Evolutionary conservation across 2,888 invertebrate genomes (phyloP).

Genomic region (Orthonevra nobilis): DNA sequence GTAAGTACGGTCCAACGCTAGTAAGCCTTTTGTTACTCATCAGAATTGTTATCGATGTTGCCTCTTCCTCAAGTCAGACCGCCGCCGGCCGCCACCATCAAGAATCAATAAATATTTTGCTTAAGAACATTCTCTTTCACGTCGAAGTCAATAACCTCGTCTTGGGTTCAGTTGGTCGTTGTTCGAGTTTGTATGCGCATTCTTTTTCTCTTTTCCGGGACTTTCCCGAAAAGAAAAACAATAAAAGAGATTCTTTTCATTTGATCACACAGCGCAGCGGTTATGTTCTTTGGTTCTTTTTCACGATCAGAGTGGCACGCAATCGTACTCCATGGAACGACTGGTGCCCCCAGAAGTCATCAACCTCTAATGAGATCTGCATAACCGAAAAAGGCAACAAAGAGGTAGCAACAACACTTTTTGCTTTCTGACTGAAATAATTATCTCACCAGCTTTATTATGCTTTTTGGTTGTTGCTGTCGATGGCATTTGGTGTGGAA

Average conservation of each 20-base stretch:
- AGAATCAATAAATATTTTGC: background rate
- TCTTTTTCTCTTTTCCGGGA: conserved; percentile 54
- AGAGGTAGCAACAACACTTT: conserved; percentile 24
- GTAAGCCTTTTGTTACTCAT: background rate
- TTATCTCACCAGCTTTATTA: conserved; percentile 51
- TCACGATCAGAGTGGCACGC: conserved; percentile 44
- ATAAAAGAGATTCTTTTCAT: conserved; percentile 28
- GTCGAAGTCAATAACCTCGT: conserved; percentile 50
- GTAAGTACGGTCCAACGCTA: background rate
- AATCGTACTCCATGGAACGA: conserved; percentile 25
- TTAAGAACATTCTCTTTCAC: conserved; percentile 56
- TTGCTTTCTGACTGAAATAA: conserved; percentile 49
- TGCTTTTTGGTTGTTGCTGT: conserved; percentile 20
- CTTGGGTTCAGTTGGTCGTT: conserved; percentile 28
- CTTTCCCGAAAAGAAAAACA: conserved; percentile 59
- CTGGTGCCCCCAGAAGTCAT: conserved; percentile 48
- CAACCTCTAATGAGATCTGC: conserved; percentile 58
- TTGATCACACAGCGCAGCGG: background rate
- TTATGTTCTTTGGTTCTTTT: conserved; percentile 22
- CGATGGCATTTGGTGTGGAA: conserved; percentile 21
- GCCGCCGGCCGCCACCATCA: no score
- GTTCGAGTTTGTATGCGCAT: no score
- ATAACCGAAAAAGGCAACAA: conserved; percentile 30
- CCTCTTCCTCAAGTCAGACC: background rate
- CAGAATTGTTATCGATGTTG: no score